phyloP scores from a whole-genome alignment of 2,113 vertebrate genomes.

The Caloenas nicobarica region DNA sequence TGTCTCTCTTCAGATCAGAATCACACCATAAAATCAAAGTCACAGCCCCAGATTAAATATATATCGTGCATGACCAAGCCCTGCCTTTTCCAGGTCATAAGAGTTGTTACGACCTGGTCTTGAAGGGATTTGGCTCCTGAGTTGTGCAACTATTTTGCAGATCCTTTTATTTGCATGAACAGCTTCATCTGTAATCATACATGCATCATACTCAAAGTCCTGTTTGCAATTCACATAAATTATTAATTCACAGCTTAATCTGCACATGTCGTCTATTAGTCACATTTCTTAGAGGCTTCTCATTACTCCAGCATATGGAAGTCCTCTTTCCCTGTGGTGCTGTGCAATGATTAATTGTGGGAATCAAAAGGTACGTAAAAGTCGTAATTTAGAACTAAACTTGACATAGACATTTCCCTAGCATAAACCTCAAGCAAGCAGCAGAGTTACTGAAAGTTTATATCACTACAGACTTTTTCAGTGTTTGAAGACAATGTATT shows the following conservation, averaged over 20 bases:
- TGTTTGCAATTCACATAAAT: conserved; percentile 41
- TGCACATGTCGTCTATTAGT: conserved; percentile 45
- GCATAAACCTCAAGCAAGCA: background rate
- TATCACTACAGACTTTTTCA: background rate
- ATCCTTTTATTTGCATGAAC: conserved; percentile 49
- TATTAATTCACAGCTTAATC: conserved; percentile 45
- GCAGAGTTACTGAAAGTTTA: background rate
- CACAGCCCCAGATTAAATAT: background rate
- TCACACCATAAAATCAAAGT: background rate
- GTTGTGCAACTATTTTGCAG: conserved; percentile 22
- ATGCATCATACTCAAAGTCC: conserved; percentile 35
- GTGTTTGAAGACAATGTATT: background rate
- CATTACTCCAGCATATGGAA: conserved; percentile 67
- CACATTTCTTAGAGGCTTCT: conserved; percentile 65
- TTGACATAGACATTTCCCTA: background rate
- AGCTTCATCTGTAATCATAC: conserved; percentile 38
- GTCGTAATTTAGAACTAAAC: conserved; percentile 6
- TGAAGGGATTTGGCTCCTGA: background rate
- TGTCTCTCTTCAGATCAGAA: background rate
- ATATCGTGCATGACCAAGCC: background rate
- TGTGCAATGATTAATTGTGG: conserved; percentile 22
- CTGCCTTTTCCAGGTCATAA: background rate
- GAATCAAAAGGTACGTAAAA: conserved; percentile 35
- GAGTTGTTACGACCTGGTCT: background rate
- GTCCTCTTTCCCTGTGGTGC: conserved; percentile 38